Base-by-base conservation (phyloP, 2,888 invertebrate genomes). In the Tachina lurida region DNA sequence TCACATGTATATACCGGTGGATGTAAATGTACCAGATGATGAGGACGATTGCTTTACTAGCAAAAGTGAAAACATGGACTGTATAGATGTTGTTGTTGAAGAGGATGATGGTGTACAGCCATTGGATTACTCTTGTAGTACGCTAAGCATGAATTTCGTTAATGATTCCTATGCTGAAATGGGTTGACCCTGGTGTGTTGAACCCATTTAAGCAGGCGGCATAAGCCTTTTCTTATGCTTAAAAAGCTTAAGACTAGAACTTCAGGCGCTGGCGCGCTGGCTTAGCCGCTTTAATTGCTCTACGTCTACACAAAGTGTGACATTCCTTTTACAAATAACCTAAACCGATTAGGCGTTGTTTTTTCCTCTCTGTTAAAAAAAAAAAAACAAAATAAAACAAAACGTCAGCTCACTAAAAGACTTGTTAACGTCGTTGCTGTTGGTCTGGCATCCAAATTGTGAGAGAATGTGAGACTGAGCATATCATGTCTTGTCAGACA, bases 1-100 rank as follows among this genome's bases (percentile, higher is more conserved):
- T 54, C 90, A 91, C 39, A 88, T 91, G 88, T 89, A 91, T 83
- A 89, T 92, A 70, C 90, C 91, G 0, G 91, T 91, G 4, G 87
- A 91, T 88, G 89, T 90, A 5, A 87, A 88, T 65, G 90, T 92
- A 67, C 89, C 89, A n/a, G 91, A 91, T 47, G 89, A 89, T 58
- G 90, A 90, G 71, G 89, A 90, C 13, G 82, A 84, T 0, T 56
- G 45, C 54, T 17, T 54, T n/a, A 39, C 56, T 22, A 9, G 9
- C 8, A 52, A 19, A 17, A 68, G 13, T 17, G 68, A 43, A 10
- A 8, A 56, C 13, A 62, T 68, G 45, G 88, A 89, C 60, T 83
- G 73, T 45, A 45, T 76, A 52, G 90, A 90, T 83, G 88, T 89
- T 0, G 88, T 89, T 0, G 88, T 88, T 4, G 80, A 77, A n/a